Conservation (phyloP, 2,113 vertebrate species). For the Sprattus sprattus region DNA sequence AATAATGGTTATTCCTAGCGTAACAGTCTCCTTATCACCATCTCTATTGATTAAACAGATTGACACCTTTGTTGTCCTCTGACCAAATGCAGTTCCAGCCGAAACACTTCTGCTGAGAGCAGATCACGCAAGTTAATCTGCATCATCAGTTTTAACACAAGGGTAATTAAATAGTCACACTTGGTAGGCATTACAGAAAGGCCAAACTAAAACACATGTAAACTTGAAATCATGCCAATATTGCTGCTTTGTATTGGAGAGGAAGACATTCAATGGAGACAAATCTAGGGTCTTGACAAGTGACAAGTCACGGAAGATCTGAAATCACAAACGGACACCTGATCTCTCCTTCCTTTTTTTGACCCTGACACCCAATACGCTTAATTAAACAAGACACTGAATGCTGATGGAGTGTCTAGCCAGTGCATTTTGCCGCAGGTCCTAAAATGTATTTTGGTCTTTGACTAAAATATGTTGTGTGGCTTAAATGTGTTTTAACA, state of each 20-base stretch:
- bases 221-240: background rate
- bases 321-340: constrained; percentile 63
- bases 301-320: constrained; percentile 20
- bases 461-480: background rate
- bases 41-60: background rate
- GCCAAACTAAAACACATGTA: background rate
- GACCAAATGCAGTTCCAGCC: too few species aligned
- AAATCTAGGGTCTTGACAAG: background rate
- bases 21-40: background rate
- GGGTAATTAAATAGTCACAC: background rate
- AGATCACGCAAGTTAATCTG: background rate
- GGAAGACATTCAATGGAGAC: background rate
- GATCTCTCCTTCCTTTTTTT: constrained; percentile 47
- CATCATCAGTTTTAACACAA: background rate
- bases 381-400: constrained; percentile 66
- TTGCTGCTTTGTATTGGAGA: background rate
- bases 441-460: background rate
- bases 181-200: background rate
- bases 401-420: constrained; percentile 44
- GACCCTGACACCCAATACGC: constrained; percentile 54
- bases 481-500: background rate
- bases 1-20: background rate
- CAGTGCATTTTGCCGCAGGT: background rate
- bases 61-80: background rate
- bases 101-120: background rate